These are phyloP conservation scores for Sericinus montela DNA, from an alignment of 2,888 invertebrate species.

Conservation along the genomic window DNA sequence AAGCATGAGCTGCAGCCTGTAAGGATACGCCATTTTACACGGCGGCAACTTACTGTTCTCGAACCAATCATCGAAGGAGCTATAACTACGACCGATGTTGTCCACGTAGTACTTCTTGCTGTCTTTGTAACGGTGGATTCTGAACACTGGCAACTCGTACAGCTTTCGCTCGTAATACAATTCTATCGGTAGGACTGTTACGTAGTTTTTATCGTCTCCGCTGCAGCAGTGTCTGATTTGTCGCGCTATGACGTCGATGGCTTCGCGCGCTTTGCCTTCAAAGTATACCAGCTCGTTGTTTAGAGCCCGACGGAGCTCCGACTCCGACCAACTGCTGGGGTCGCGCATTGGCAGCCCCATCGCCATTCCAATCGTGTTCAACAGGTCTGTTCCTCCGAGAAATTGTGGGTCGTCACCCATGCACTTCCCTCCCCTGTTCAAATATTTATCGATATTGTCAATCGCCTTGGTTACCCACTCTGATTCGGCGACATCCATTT, in stretches of 20 bases:
- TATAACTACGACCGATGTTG: constrained; percentile 23
- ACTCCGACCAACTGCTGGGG: constrained; percentile 23
- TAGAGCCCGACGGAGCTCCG: constrained; percentile 22
- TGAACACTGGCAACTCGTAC: constrained; percentile 28
- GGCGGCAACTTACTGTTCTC: constrained; percentile 24
- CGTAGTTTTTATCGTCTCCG: constrained; percentile 24
- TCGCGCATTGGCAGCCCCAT: constrained; percentile 28
- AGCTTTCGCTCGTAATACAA: constrained; percentile 25
- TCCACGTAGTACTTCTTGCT: constrained; percentile 23
- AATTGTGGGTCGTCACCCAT: constrained; percentile 28
- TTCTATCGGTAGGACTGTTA: constrained; percentile 28
- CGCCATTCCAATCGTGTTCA: constrained; percentile 30
- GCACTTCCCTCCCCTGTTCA: constrained; percentile 28
- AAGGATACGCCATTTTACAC: constrained; percentile 25
- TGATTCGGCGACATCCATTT: constrained; percentile 25
- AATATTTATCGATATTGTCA: constrained; percentile 26
- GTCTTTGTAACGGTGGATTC: constrained; percentile 22
- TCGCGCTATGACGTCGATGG: constrained; percentile 26
- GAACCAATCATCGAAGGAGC: constrained; percentile 22
- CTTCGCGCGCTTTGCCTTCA: constrained; percentile 24
- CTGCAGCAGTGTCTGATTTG: constrained; percentile 26
- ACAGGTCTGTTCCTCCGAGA: constrained; percentile 25
- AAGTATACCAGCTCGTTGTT: constrained; percentile 26
- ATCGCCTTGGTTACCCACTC: constrained; percentile 27
- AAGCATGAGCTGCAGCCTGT: constrained; percentile 21